Evolutionary conservation across 1,140 invertebrate species (phyloP), one percentile per base, ranked within the genome.

Genomic region (Philopotamus ludificatus): DNA sequence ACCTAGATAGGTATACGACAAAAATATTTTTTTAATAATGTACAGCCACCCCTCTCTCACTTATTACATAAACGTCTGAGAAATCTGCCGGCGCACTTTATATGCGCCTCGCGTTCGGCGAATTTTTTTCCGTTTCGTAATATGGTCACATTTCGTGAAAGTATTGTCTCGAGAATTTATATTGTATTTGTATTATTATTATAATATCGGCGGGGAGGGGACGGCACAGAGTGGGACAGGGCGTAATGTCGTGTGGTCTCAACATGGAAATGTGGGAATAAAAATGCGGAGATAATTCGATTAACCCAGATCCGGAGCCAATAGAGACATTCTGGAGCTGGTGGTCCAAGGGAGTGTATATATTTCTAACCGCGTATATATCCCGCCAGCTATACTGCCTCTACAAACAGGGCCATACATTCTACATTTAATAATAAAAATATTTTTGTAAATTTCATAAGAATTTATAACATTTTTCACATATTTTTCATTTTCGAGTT

Each of bases 261-360:
- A 57, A 41, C 53, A 54, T 54, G 51, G 4, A 54, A 54, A 54
- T 57, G 41, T 15, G 41, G 18, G 45, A 28, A 58, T 58, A 44
- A 58, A 55, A 58, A 44, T 28, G 55, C 41, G 55, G 12, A 28
- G 21, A 58, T 58, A 22, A 58, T 58, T 58, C 55, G 55, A 58
- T 58, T 58, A 58, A 58, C 55, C 55, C 55, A 58, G 55, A 58
- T 58, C 41, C 39, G 41, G 44, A 12, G 18, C 44, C 10, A 20
- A 58, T 58, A 45, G 55, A 58, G 41, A 4, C 28, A 41, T 58
- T 44, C 7, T 41, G 12, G 28, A 34, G 28, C 55, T 2, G 41
- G 8, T 18, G n/a, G 15, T 12, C 20, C 12, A 12, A 26, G 25
- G 25, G 55, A 54, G 20, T 7, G n/a, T 20, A n/a, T n/a, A 47